These are phyloP conservation scores for Oscheius sp. DNA, from an alignment of 1,140 invertebrate species.

Conservation along the genomic window DNA sequence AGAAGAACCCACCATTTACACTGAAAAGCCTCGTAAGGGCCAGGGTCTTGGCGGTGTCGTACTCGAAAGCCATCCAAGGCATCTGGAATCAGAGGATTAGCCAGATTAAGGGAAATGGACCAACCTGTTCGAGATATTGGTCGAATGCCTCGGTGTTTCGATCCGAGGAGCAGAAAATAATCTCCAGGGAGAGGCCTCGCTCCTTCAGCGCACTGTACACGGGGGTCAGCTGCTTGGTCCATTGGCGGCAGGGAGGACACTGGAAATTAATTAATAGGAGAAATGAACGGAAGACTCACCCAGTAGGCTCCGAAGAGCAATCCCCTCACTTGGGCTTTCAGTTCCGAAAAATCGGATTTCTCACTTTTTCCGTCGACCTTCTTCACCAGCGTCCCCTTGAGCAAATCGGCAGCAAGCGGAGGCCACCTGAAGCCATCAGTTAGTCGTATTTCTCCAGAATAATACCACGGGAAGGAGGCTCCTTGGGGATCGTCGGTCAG, in stretches of 20 bases:
- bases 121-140: slow-evolving; percentile 28
- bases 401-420: slow-evolving; percentile 5
- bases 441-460: not conserved
- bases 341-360: not conserved
- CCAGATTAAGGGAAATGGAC: not conserved
- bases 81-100: not conserved
- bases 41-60: slow-evolving; percentile 15
- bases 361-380: slow-evolving; percentile 3
- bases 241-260: slow-evolving; percentile 28
- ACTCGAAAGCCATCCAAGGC: slow-evolving; percentile 31
- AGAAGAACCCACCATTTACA: slow-evolving; percentile 17
- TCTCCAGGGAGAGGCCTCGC: slow-evolving; percentile 20
- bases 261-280: slow-evolving; percentile 23
- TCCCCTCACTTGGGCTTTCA: slow-evolving; percentile 32
- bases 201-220: slow-evolving; percentile 22
- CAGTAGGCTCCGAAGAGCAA: slow-evolving; percentile 34
- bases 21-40: slow-evolving; percentile 16
- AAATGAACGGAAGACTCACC: slow-evolving; percentile 18
- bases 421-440: slow-evolving; percentile 19
- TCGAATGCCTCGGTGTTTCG: slow-evolving; percentile 18
- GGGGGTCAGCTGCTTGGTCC: slow-evolving; percentile 18
- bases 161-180: slow-evolving; percentile 39
- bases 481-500: slow-evolving; percentile 19
- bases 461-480: slow-evolving; percentile 16
- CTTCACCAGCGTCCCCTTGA: slow-evolving; percentile 24